Percentiles rank a stretch among this genome's conserved stretches.
These are phyloP conservation scores for Dissostichus mawsoni DNA, from an alignment of 2,113 vertebrate species.

Conservation along the genomic window DNA sequence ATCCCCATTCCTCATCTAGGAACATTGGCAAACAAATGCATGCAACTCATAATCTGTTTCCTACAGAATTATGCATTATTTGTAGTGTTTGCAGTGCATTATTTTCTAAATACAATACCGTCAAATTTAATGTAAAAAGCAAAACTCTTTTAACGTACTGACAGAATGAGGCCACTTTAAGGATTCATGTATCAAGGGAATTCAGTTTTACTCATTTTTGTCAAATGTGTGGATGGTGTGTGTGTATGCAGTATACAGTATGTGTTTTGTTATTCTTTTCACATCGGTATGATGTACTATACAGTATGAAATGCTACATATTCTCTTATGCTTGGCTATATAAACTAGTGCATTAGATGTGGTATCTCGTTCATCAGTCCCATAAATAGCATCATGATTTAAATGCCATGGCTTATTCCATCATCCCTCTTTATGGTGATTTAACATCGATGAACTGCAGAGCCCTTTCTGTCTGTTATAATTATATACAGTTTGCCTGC, in stretches of 20 bases:
- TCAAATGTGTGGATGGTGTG: not conserved
- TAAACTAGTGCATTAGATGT: not conserved
- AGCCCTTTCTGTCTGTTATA: slow-evolving; percentile 11
- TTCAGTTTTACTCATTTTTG: not conserved
- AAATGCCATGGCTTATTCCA: slow-evolving; percentile 16
- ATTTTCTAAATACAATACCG: not conserved
- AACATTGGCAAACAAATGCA: not conserved
- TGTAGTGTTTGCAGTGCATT: not conserved
- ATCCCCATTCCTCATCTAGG: not conserved
- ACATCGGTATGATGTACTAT: no score
- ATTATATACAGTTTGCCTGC: slow-evolving; percentile 1
- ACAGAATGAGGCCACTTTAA: slow-evolving; percentile 16
- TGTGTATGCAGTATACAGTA: no score
- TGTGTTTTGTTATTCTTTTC: no score
- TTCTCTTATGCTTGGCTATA: slow-evolving; percentile 12
- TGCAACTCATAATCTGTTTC: not conserved
- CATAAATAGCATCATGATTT: slow-evolving; percentile 22
- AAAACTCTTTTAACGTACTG: not conserved
- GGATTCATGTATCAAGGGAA: not conserved
- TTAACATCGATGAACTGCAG: slow-evolving; percentile 12
- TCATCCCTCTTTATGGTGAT: slow-evolving; percentile 30
- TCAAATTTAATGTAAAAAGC: not conserved
- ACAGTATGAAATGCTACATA: not conserved
- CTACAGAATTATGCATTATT: not conserved
- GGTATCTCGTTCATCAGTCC: not conserved